Conservation (phyloP, 2,113 vertebrate species). For the Rhineura floridana region DNA sequence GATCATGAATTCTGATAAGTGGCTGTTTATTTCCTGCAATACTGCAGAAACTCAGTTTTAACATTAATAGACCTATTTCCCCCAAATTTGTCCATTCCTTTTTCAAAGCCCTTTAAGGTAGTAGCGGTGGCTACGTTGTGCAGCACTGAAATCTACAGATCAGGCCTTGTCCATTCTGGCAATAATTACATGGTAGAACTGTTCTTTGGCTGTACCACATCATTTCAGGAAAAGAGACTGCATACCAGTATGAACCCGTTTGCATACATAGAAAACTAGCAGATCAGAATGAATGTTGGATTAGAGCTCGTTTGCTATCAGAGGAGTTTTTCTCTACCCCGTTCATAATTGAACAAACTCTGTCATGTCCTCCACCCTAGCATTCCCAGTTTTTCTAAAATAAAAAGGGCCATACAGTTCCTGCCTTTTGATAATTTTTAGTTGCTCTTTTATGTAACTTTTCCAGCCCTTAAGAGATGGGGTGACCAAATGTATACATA, state of each 20-base stretch:
- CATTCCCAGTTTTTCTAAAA: not conserved
- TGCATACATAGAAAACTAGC: not conserved
- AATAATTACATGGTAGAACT: not conserved
- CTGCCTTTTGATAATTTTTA: not conserved
- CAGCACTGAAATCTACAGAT: not conserved
- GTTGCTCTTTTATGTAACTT: not conserved
- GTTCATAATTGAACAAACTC: not conserved
- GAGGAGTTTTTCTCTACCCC: not conserved
- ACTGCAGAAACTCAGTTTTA: fast-evolving
- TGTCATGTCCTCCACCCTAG: no score
- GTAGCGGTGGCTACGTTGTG: not conserved
- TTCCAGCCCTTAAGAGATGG: not conserved
- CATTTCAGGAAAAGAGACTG: constrained; percentile 7
- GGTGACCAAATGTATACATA: not conserved
- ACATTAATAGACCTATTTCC: not conserved
- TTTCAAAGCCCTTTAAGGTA: no score
- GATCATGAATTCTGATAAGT: not conserved
- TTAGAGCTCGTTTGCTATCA: not conserved
- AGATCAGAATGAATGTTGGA: not conserved
- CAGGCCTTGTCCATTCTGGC: not conserved
- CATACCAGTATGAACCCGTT: constrained; percentile 28
- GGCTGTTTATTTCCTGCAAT: not conserved
- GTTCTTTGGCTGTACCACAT: not conserved
- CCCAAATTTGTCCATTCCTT: no score
- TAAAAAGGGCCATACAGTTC: not conserved